A percentile compares a stretch with the other conserved stretches of the same genome.
phyloP scores from a whole-genome alignment of 53 echinoderm and acorn worm species.

The Mesocentrotus franciscanus region DNA sequence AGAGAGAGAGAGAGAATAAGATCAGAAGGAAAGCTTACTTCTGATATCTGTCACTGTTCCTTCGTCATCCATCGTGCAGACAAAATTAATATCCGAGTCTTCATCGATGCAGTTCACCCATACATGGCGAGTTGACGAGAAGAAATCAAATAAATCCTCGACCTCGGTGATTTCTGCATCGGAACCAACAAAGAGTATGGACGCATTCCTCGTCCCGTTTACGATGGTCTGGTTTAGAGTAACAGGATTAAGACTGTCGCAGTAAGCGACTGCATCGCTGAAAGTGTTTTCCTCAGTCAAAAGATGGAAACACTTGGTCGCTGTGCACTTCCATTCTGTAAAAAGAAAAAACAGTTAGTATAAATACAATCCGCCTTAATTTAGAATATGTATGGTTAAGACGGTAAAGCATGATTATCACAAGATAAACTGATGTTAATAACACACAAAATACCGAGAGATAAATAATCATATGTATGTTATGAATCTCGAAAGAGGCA shows the following conservation, averaged over 20 bases:
- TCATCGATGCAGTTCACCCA: constrained; percentile 25
- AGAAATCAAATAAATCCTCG: constrained; percentile 4
- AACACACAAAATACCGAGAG: too few species aligned
- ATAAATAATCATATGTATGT: too few species aligned
- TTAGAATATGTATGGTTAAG: too few species aligned
- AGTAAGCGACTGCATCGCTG: constrained; percentile 21
- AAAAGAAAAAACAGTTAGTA: not conserved
- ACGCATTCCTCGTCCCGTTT: constrained; percentile 25
- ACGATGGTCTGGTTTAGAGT: constrained; percentile 31
- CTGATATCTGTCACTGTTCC: not conserved
- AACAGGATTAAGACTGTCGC: constrained; percentile 17
- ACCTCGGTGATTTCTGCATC: not conserved
- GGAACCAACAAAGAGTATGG: constrained; percentile 41
- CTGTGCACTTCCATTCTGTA: constrained; percentile 46
- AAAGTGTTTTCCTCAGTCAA: not conserved
- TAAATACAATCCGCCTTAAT: too few species aligned
- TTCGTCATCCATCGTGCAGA: not conserved
- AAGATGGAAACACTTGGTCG: constrained; percentile 23
- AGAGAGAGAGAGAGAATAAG: too few species aligned
- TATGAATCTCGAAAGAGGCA: too few species aligned
- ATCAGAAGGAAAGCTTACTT: not conserved
- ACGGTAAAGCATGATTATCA: too few species aligned
- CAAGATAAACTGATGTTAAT: too few species aligned
- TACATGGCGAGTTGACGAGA: not conserved
- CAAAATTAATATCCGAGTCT: not conserved